These are phyloP conservation scores for Diaperis boleti DNA, from an alignment of 2,888 invertebrate species.

Conservation along the genomic window DNA sequence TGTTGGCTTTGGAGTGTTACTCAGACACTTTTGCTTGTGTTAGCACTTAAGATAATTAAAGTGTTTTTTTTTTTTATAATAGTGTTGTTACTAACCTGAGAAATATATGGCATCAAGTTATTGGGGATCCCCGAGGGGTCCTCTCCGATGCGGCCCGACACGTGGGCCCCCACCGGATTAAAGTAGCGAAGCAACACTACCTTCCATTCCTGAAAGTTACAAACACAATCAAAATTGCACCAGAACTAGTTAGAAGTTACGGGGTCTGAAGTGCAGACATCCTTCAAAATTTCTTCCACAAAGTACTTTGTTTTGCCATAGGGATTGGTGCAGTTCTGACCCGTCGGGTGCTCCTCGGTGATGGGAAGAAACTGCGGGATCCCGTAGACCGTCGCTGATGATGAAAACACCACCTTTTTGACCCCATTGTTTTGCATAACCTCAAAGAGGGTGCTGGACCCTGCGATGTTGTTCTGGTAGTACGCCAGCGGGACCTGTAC, in stretches of 20 bases:
- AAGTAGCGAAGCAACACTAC: conserved; percentile 91
- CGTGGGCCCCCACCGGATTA: conserved; percentile 96
- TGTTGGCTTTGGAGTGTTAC: conserved; percentile 56
- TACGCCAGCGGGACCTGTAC: conserved; percentile 88
- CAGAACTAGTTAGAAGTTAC: too few relatives aligned
- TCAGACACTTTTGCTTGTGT: conserved; percentile 55
- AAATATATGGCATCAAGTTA: conserved; percentile 94
- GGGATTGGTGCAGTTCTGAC: conserved; percentile 94
- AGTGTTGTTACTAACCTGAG: conserved; percentile 73
- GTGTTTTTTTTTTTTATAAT: not conserved
- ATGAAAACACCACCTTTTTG: conserved; percentile 85
- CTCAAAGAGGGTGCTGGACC: conserved; percentile 86
- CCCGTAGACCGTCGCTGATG: conserved; percentile 96
- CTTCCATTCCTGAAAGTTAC: conserved; percentile 79
- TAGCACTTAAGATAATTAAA: conserved; percentile 22
- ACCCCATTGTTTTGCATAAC: conserved; percentile 82
- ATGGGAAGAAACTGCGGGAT: conserved; percentile 87
- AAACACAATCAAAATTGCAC: too few relatives aligned
- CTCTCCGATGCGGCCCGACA: conserved; percentile 90
- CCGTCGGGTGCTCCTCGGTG: conserved; percentile 88
- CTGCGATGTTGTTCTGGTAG: conserved; percentile 89
- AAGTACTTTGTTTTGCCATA: conserved; percentile 98
- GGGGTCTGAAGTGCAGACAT: conserved; percentile 82
- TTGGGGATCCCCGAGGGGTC: conserved; percentile 92
- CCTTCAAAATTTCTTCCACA: conserved; percentile 93